Evolutionary conservation across 2,888 invertebrate genomes (phyloP).

Genomic region (Alloplasta piceator): DNA sequence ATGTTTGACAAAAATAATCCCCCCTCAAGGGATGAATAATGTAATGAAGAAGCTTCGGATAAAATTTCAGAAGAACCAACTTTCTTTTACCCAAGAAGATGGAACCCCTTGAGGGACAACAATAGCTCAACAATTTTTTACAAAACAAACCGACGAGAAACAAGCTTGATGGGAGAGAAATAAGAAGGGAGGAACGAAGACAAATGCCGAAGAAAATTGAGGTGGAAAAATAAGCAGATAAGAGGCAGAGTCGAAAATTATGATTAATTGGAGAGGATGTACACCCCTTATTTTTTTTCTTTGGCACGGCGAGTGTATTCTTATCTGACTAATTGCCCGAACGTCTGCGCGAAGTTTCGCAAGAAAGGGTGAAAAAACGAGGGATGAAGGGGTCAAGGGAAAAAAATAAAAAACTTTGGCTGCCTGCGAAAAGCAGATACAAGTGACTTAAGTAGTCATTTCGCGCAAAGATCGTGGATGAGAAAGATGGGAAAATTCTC

Average conservation of each 20-base stretch:
- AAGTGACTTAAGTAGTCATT: not conserved
- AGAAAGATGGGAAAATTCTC: slow-evolving; percentile 16
- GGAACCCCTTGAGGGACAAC: too few species aligned
- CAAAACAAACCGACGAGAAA: too few species aligned
- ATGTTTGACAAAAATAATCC: too few species aligned
- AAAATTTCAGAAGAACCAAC: too few species aligned
- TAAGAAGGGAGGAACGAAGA: slow-evolving; percentile 12
- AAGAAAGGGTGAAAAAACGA: slow-evolving; percentile 7
- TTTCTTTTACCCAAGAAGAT: too few species aligned
- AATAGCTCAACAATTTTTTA: too few species aligned
- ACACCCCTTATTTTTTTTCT: slow-evolving; percentile 23
- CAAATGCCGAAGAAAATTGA: slow-evolving; percentile 16
- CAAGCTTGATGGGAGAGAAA: slow-evolving; percentile 14
- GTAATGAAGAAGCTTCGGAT: too few species aligned
- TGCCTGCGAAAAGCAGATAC: slow-evolving; percentile 53
- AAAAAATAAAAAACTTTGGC: not conserved
- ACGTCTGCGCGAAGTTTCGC: slow-evolving; percentile 43
- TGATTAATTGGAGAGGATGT: slow-evolving; percentile 54
- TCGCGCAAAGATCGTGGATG: slow-evolving; percentile 16
- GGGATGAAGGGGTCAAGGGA: not conserved
- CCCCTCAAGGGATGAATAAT: too few species aligned
- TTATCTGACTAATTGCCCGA: slow-evolving; percentile 59
- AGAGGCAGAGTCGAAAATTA: slow-evolving; percentile 49
- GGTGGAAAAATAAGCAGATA: not conserved
- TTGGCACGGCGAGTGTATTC: slow-evolving; percentile 53